phyloP scores from a whole-genome alignment of 2,797 vertebrate genomes.

The Sternotherus odoratus region DNA sequence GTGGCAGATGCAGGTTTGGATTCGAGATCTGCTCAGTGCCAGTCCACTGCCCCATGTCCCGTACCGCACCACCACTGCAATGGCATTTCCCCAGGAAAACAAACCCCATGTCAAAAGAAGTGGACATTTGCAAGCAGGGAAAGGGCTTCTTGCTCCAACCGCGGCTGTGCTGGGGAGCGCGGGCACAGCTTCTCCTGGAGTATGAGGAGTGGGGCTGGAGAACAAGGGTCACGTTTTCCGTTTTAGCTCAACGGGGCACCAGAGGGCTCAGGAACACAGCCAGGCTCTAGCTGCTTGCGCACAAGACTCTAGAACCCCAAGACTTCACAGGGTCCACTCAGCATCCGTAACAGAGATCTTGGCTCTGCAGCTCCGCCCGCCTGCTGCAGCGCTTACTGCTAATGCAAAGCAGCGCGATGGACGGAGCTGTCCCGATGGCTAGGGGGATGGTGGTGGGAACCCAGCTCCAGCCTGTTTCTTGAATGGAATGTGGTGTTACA shows the following conservation, averaged over 20 bases:
- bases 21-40: not conserved
- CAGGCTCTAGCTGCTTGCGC: accelerated
- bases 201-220: not conserved
- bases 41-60: not conserved
- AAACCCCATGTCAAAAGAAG: not conserved
- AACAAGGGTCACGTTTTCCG: not conserved
- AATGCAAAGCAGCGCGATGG: not conserved
- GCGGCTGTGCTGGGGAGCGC: not conserved
- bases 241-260: not conserved
- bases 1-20: not conserved
- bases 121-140: not conserved
- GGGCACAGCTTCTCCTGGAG: not conserved
- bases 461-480: not conserved
- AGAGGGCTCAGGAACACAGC: not conserved
- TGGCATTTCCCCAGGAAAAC: not conserved
- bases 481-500: not conserved
- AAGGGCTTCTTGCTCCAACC: not conserved
- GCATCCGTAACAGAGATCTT: not conserved
- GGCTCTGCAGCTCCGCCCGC: not conserved
- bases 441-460: not conserved
- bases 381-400: not conserved
- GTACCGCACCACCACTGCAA: not conserved
- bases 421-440: not conserved
- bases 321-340: not conserved
- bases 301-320: not conserved